These are phyloP conservation scores for Acronicta leporina DNA, from an alignment of 2,888 invertebrate species.

Conservation along the genomic window DNA sequence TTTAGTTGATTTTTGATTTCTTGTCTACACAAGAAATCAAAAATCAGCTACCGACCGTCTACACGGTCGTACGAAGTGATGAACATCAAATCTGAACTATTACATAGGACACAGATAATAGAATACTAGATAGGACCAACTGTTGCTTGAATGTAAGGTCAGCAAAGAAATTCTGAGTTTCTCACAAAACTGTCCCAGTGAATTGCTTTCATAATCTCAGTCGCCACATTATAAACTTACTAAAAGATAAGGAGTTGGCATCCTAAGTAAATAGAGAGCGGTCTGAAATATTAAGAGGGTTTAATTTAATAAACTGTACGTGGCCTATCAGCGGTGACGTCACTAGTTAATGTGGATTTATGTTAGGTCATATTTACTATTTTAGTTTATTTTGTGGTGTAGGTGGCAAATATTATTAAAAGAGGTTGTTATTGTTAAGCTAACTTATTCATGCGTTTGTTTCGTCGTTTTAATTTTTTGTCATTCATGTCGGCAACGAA, in stretches of 20 bases:
- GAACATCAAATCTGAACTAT: neutral
- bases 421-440: neutral
- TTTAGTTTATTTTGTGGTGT: constrained; percentile 21
- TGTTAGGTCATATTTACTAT: constrained; percentile 35
- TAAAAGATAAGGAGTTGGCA: constrained; percentile 54
- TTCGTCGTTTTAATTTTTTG: too few relatives aligned
- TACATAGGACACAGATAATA: neutral
- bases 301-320: constrained; percentile 64
- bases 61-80: too few relatives aligned
- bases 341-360: constrained; percentile 46
- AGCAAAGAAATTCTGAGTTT: constrained; percentile 28
- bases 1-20: too few relatives aligned
- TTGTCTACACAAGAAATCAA: too few relatives aligned
- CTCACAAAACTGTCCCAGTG: constrained; percentile 13
- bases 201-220: constrained; percentile 48
- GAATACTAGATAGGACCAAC: constrained; percentile 11
- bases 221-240: constrained; percentile 37
- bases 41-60: too few relatives aligned
- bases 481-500: too few relatives aligned
- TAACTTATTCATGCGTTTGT: too few relatives aligned
- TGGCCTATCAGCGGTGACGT: constrained; percentile 63
- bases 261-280: constrained; percentile 70
- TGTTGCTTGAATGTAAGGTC: constrained; percentile 24
- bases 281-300: constrained; percentile 64
- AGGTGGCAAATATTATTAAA: constrained; percentile 1